phyloP scores from a whole-genome alignment of 2,113 vertebrate species.

The Spermophilus dauricus region DNA sequence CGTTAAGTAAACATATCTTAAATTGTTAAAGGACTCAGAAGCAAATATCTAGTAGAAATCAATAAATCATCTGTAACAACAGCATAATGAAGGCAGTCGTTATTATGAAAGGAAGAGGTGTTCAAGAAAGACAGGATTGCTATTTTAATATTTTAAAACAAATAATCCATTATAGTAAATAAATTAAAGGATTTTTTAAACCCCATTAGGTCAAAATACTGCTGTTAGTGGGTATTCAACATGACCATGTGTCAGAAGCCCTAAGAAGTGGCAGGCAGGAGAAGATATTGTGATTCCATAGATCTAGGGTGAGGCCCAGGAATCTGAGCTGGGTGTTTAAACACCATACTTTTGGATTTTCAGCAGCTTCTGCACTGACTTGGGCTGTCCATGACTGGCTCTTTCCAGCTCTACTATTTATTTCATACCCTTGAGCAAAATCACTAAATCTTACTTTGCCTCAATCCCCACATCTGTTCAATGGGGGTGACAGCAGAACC shows the following conservation, averaged over 20 bases:
- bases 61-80: neutral
- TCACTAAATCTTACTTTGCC: neutral
- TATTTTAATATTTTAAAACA: conserved; percentile 30
- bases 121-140: neutral
- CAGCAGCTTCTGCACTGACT: too few species aligned
- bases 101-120: neutral
- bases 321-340: neutral
- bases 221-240: neutral
- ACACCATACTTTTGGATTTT: neutral
- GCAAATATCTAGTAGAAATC: neutral
- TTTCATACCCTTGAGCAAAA: neutral
- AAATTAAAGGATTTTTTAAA: neutral
- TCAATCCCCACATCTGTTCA: neutral
- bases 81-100: neutral
- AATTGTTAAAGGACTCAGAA: neutral
- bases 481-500: neutral
- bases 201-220: neutral
- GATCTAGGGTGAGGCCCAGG: neutral
- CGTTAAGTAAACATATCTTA: neutral
- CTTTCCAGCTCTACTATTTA: neutral
- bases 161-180: neutral
- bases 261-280: neutral
- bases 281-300: neutral
- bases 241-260: neutral
- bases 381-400: neutral